Percentiles rank a stretch among this genome's conserved stretches.
Evolutionary conservation across 2,888 invertebrate genomes (phyloP).

Genomic region (Ennomos fuscantarius): DNA sequence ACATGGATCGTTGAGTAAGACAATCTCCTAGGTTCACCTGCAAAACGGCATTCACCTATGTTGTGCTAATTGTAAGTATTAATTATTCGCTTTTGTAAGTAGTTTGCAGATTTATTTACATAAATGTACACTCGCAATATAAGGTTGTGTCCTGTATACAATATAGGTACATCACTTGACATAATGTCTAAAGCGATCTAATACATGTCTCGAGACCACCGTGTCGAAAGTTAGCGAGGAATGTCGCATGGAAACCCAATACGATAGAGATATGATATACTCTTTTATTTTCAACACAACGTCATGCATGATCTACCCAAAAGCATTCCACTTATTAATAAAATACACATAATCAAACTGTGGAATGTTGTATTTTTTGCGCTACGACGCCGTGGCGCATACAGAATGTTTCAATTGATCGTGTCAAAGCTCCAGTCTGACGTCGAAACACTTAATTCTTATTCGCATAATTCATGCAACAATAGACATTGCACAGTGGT

Average conservation of each 20-base stretch:
- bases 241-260: conserved; percentile 66
- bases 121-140: too few relatives aligned
- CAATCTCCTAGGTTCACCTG: conserved; percentile 18
- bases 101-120: too few relatives aligned
- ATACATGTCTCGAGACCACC: conserved; percentile 53
- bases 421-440: conserved; percentile 49
- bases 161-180: conserved; percentile 7
- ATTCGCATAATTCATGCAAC: conserved; percentile 70
- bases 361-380: conserved; percentile 57
- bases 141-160: too few relatives aligned
- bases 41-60: neutral
- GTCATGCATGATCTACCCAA: conserved; percentile 46
- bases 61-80: neutral
- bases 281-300: conserved; percentile 46
- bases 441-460: conserved; percentile 51
- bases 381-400: conserved; percentile 43
- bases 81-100: neutral
- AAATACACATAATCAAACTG: conserved; percentile 45
- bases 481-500: conserved; percentile 66
- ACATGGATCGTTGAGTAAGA: conserved; percentile 48
- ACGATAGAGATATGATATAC: conserved; percentile 49
- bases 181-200: conserved; percentile 21
- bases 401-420: conserved; percentile 51
- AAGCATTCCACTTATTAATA: conserved; percentile 52
- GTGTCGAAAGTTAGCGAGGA: conserved; percentile 54